Evolutionary conservation across 2,113 vertebrate genomes (phyloP).

Genomic region (Narcine bancroftii): DNA sequence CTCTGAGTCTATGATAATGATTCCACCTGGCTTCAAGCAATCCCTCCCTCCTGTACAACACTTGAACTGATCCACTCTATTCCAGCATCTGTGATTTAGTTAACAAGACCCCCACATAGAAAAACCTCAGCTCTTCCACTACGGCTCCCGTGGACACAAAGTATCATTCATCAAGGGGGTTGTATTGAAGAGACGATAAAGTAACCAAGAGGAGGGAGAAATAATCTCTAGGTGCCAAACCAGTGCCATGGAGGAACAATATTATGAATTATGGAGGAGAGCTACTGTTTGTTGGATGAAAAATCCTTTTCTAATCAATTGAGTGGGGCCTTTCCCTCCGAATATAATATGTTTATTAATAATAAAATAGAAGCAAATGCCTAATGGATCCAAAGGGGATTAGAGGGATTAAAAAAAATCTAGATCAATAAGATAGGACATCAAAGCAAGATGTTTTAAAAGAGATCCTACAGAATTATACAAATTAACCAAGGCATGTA

Average conservation of each 20-base stretch:
- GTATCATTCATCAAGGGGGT: not conserved
- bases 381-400: not conserved
- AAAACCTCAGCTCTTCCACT: not conserved
- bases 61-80: too few relatives aligned
- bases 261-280: not conserved
- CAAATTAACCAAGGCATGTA: not conserved
- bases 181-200: not conserved
- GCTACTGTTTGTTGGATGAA: not conserved
- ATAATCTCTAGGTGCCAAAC: not conserved
- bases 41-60: too few relatives aligned
- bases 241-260: not conserved
- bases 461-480: not conserved
- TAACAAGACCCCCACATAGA: not conserved
- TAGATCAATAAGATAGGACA: not conserved
- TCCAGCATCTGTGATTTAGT: too few relatives aligned
- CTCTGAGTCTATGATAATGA: too few relatives aligned
- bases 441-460: not conserved
- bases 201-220: not conserved
- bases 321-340: not conserved
- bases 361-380: not conserved
- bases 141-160: not conserved
- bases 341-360: not conserved
- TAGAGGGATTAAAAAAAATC: not conserved
- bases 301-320: not conserved
- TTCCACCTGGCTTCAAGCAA: too few relatives aligned